Conservation (phyloP, 1,140 invertebrate species). For the Drosophila trapezifrons region DNA sequence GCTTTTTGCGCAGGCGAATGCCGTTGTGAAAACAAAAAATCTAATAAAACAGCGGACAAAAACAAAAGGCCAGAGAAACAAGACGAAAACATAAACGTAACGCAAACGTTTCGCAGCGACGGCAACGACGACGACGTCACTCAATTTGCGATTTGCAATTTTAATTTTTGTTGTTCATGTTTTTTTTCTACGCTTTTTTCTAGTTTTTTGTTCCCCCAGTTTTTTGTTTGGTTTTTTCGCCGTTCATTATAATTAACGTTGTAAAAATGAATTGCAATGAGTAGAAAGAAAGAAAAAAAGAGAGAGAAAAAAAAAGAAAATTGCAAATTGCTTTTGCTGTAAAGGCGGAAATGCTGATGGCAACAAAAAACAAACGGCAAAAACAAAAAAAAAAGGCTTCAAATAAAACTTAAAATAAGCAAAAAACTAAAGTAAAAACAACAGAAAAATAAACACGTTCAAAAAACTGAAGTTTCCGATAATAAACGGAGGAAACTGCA, state of each 20-base stretch:
- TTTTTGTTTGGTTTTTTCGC: conserved; percentile 11
- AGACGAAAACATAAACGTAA: conserved; percentile 9
- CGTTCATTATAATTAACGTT: conserved; percentile 66
- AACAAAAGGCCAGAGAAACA: conserved; percentile 61
- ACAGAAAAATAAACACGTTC: conserved; percentile 29
- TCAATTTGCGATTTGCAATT: conserved; percentile 72
- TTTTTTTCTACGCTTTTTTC: conserved; percentile 17
- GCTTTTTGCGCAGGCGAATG: conserved; percentile 67
- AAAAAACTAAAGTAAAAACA: conserved; percentile 28
- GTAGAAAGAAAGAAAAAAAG: conserved; percentile 18
- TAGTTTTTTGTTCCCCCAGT: conserved; percentile 43
- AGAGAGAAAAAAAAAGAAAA: conserved; percentile 48
- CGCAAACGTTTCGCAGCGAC: conserved; percentile 8
- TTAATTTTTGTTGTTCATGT: conserved; percentile 59
- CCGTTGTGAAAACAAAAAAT: conserved; percentile 80
- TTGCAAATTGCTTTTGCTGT: conserved; percentile 66
- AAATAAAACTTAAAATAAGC: conserved; percentile 20
- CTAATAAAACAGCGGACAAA: conserved; percentile 81
- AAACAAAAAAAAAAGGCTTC: conserved; percentile 17
- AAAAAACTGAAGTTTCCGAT: conserved; percentile 4
- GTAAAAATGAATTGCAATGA: conserved; percentile 63
- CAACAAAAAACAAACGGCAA: conserved; percentile 20
- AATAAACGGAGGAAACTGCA: too few relatives aligned
- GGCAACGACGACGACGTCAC: conserved; percentile 28
- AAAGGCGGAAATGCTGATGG: conserved; percentile 65